Conservation (phyloP, 1,140 invertebrate species). For the Proctacanthus coquilletti region DNA sequence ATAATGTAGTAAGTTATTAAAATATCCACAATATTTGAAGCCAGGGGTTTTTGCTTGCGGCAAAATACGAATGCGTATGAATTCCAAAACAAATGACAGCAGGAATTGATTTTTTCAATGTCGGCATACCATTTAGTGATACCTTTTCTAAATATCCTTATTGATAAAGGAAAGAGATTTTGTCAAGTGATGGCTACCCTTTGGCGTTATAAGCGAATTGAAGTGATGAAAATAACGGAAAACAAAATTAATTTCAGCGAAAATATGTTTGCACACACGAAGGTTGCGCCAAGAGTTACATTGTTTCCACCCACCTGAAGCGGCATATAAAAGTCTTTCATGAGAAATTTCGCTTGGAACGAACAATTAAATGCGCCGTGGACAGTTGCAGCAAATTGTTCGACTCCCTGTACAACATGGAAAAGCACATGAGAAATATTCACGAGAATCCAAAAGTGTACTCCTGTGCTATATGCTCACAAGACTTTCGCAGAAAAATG, state of each 20-base stretch:
- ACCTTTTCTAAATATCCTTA: too few relatives aligned
- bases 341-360: conserved; percentile 9
- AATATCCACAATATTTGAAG: not conserved
- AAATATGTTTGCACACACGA: conserved; percentile 21
- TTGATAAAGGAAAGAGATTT: too few relatives aligned
- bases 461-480: conserved; percentile 13
- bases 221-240: too few relatives aligned
- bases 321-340: conserved; percentile 22
- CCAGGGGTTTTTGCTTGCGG: too few relatives aligned
- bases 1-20: conserved; percentile 16
- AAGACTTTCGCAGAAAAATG: conserved; percentile 24
- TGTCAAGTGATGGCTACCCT: too few relatives aligned
- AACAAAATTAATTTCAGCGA: conserved; percentile 11
- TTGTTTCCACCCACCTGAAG: conserved; percentile 21
- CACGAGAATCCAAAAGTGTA: conserved; percentile 21
- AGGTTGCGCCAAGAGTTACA: conserved; percentile 20
- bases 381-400: conserved; percentile 20
- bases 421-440: conserved; percentile 18
- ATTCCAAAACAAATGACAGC: too few relatives aligned
- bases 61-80: too few relatives aligned
- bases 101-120: too few relatives aligned
- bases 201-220: too few relatives aligned
- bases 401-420: conserved; percentile 16
- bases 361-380: conserved; percentile 15
- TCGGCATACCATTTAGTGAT: too few relatives aligned